Percentiles rank a stretch among this genome's conserved stretches.
Evolutionary conservation across 35 echinoderm and acorn worm species (phyloP).

Genomic region (Antedon bifida): DNA sequence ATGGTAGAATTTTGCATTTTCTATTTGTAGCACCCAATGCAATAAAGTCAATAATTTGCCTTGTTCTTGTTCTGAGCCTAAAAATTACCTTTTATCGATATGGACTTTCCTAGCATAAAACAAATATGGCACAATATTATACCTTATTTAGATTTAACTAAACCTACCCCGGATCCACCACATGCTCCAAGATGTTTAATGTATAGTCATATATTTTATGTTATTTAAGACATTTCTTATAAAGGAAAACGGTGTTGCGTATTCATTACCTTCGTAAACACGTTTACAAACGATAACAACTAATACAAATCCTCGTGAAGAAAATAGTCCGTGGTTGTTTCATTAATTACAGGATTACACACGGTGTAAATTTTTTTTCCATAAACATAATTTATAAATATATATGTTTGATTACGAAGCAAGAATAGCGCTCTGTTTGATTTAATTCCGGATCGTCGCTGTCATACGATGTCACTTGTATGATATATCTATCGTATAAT

Average conservation of each 20-base stretch:
- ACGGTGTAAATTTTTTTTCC: background rate
- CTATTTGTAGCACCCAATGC: too few species aligned
- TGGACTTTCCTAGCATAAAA: too few species aligned
- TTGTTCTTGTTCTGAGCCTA: too few species aligned
- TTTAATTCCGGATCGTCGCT: background rate
- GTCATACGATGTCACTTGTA: background rate
- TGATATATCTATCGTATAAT: background rate
- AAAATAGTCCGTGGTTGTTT: background rate
- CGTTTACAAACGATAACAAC: background rate
- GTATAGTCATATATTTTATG: too few species aligned
- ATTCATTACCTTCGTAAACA: background rate
- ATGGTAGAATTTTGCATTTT: too few species aligned
- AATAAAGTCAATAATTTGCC: too few species aligned
- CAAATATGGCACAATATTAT: too few species aligned
- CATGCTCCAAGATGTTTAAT: too few species aligned
- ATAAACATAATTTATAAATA: background rate
- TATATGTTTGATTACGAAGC: background rate
- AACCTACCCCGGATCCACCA: too few species aligned
- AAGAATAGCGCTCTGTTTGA: background rate
- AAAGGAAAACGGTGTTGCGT: background rate
- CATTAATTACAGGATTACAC: background rate
- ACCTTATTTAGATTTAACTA: too few species aligned
- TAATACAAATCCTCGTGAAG: background rate
- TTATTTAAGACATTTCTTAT: too few species aligned
- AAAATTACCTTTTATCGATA: too few species aligned